Evolutionary conservation across 2,113 vertebrate genomes (phyloP), one percentile per base, ranked within the genome.

Genomic region (Bolborhynchus lineola): DNA sequence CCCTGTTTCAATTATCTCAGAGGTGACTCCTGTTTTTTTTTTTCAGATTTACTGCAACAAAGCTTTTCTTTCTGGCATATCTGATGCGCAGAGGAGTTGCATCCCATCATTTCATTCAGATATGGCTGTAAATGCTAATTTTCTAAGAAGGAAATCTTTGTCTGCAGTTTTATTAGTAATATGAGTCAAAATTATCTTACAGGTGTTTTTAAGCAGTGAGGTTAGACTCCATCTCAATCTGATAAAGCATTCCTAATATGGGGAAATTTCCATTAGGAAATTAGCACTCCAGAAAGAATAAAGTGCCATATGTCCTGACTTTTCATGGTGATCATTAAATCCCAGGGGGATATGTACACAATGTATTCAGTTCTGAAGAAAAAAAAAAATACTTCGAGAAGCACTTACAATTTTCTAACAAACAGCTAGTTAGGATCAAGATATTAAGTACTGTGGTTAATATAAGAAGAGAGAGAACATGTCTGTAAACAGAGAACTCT

Each of bases 201-300:
- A 98, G 98, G 97, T 98, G 97, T 97, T 96, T 91, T 96, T 92
- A 88, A 90, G 68, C 88, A 55, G 29, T 79, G 82, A 81, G 77
- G 83, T 90, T 95, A 97, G 96, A 92, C 92, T 97, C 92, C 94
- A 97, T 97, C 97, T 97, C 89, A 80, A 98, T 98, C 97, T 98
- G 97, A 98, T 98, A 98, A 97, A 89, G 72, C 49, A 71, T 88
- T 92, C 95, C 85, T 96, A 95, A 95, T 98, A 96, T 90, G 70
- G 76, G 92, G 82, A 98, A 98, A 95, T n/a, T n/a, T n/a, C n/a
- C n/a, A n/a, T 97, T 97, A 97, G 83, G 84, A n/a, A n/a, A n/a
- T 82, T 46, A 97, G 53, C 82, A 88, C 71, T 96, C 5, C 67
- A 88, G 91, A 90, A 88, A 98, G 92, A 93, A 93, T 88, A 82